Percentiles rank a stretch among this genome's conserved stretches.
Evolutionary conservation across 2,888 invertebrate genomes (phyloP).

Genomic region (Leptopterna dolabrata): DNA sequence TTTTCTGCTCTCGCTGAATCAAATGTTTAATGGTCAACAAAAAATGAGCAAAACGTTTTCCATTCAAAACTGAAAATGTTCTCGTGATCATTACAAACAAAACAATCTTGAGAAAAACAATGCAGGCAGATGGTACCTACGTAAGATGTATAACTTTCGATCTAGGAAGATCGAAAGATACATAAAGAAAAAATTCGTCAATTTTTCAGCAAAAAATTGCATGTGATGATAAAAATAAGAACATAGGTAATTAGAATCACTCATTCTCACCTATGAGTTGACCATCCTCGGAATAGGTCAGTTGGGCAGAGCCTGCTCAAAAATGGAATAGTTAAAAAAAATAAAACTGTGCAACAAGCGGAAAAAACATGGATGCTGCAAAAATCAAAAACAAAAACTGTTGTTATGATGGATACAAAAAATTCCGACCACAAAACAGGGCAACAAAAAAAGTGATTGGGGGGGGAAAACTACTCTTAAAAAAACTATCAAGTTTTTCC

Average conservation of each 20-base stretch:
- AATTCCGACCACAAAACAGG: not conserved
- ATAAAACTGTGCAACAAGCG: not conserved
- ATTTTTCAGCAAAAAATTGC: too few relatives aligned
- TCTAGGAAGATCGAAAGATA: too few relatives aligned
- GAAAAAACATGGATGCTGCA: not conserved
- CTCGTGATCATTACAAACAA: too few relatives aligned
- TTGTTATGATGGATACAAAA: not conserved
- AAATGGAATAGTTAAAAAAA: constrained; percentile 40
- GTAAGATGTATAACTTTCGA: too few relatives aligned
- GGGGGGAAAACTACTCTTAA: not conserved
- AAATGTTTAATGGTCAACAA: too few relatives aligned
- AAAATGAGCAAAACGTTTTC: too few relatives aligned
- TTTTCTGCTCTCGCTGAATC: not conserved
- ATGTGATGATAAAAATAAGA: too few relatives aligned
- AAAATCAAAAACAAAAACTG: not conserved
- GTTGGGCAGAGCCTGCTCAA: constrained; percentile 60
- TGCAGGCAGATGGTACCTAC: too few relatives aligned
- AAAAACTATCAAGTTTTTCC: not conserved
- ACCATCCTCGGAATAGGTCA: constrained; percentile 60
- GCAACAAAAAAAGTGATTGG: not conserved
- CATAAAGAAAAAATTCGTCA: too few relatives aligned
- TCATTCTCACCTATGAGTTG: constrained; percentile 60
- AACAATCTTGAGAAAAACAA: too few relatives aligned
- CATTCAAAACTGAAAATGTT: too few relatives aligned
- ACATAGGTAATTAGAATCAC: too few relatives aligned